These are phyloP conservation scores for Eulemur coronatus DNA, from an alignment of 2,797 vertebrate genomes.

Conservation along the genomic window DNA sequence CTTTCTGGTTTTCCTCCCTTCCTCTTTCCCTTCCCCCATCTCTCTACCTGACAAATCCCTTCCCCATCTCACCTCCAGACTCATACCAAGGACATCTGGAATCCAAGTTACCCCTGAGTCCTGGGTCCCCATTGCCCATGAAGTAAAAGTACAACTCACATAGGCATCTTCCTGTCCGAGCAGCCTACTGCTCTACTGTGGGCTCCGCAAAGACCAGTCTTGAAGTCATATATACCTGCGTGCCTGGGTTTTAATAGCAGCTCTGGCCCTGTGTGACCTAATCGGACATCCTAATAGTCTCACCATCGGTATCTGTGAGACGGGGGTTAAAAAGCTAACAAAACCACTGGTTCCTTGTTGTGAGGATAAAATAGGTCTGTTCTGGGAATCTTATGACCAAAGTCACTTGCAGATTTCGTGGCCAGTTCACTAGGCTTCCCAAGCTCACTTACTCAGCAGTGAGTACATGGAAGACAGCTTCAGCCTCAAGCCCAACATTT, in stretches of 20 bases:
- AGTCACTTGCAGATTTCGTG: background rate
- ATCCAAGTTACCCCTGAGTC: background rate
- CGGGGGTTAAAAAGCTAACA: background rate
- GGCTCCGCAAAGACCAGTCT: background rate
- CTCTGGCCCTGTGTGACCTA: background rate
- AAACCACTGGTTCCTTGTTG: background rate
- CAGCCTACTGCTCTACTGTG: background rate
- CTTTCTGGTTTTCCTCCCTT: background rate
- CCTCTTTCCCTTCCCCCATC: background rate
- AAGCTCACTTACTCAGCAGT: background rate
- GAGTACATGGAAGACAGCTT: background rate
- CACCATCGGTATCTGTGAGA: background rate
- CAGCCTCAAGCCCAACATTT: background rate
- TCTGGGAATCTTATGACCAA: background rate
- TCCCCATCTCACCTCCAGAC: background rate
- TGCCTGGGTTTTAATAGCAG: background rate
- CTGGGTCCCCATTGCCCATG: background rate
- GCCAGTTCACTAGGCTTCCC: background rate
- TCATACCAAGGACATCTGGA: background rate
- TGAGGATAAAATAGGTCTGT: background rate
- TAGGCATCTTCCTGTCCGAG: background rate
- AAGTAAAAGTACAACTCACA: background rate
- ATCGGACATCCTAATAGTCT: background rate
- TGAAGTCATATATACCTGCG: background rate
- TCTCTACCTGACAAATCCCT: background rate